Conservation (phyloP, 2,888 invertebrate species). For the Leptinotarsa juncta region DNA sequence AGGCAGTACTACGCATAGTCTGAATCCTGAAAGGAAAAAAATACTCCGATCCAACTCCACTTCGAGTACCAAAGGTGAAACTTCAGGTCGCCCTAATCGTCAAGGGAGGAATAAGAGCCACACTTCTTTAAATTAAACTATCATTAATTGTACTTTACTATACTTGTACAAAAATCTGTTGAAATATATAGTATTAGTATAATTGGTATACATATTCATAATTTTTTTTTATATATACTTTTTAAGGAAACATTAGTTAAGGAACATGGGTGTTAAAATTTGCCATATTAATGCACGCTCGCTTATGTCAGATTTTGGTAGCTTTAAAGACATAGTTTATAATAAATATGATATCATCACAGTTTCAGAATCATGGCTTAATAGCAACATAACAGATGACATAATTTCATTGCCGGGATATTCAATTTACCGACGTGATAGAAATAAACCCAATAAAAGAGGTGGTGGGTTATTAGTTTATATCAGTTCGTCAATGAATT, state of each 20-base stretch:
- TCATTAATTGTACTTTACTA: neutral
- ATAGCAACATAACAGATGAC: neutral
- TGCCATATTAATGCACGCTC: neutral
- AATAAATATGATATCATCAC: constrained; percentile 3
- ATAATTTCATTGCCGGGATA: neutral
- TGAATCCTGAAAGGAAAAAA: neutral
- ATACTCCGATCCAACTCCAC: neutral
- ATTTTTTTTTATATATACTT: neutral
- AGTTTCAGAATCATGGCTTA: neutral
- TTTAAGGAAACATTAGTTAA: neutral
- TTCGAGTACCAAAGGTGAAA: neutral
- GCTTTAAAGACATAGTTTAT: neutral
- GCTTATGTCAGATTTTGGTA: neutral
- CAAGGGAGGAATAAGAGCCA: neutral
- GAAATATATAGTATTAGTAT: neutral
- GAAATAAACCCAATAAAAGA: too few relatives aligned
- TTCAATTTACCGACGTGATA: neutral
- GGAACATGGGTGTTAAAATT: too few relatives aligned
- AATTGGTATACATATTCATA: neutral
- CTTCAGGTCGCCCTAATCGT: neutral
- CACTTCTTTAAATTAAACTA: neutral
- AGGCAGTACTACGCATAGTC: too few relatives aligned
- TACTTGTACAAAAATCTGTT: neutral
- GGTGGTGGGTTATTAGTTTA: too few relatives aligned
- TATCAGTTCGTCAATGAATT: neutral